phyloP scores from a whole-genome alignment of 2,888 invertebrate species.

The Eucriotettix oculatus region DNA sequence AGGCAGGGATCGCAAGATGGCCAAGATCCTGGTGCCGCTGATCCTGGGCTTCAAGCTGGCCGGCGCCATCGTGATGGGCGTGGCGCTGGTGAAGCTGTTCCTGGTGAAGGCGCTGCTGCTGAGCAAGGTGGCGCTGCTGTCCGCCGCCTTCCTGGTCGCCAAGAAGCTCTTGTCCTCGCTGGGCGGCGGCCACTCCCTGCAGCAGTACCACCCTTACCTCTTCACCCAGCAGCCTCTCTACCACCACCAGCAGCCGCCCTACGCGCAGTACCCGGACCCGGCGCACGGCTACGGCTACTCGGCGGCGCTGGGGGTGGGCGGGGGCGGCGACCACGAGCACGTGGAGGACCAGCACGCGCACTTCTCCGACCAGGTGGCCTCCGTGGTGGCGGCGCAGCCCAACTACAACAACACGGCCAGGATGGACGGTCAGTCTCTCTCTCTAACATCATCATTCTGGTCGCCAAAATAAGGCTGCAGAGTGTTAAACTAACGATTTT shows the following conservation, averaged over 20 bases:
- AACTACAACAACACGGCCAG: neutral
- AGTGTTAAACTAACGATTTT: too few species aligned
- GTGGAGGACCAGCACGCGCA: neutral
- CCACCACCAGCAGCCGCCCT: neutral
- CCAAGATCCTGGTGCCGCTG: constrained; percentile 45
- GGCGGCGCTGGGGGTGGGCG: neutral
- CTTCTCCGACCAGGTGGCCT: neutral
- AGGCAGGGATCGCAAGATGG: too few species aligned
- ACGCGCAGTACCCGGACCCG: neutral
- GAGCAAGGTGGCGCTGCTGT: constrained; percentile 48
- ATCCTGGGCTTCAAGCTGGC: constrained; percentile 52
- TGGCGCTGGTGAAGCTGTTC: constrained; percentile 41
- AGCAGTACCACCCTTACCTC: neutral
- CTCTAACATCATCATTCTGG: too few species aligned
- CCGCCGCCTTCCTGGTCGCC: constrained; percentile 40
- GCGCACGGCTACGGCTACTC: neutral
- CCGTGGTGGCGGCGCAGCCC: neutral
- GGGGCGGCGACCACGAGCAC: neutral
- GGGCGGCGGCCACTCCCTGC: neutral
- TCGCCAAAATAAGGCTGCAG: too few species aligned
- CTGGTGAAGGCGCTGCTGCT: constrained; percentile 52
- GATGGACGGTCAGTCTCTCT: neutral
- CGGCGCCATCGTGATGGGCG: constrained; percentile 40
- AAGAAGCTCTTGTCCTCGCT: constrained; percentile 33
- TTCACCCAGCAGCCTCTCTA: neutral